Percentiles rank a stretch among this genome's conserved stretches.
phyloP scores from a whole-genome alignment of 2,888 invertebrate species.

The Campoletis raptor region DNA sequence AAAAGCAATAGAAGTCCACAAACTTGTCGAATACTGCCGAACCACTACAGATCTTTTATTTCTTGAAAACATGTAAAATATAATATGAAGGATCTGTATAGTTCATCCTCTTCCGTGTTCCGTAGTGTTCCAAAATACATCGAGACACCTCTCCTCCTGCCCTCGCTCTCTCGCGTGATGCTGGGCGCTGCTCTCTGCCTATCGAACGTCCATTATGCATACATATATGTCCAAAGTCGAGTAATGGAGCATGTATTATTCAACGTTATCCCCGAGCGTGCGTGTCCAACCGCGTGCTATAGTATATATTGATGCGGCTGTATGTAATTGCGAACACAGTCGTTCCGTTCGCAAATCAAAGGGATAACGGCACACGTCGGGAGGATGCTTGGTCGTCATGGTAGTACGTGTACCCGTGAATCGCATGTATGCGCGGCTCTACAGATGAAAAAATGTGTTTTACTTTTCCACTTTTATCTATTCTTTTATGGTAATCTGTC shows the following conservation, averaged over 20 bases:
- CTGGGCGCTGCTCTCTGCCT: conserved; percentile 43
- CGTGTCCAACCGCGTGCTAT: conserved; percentile 68
- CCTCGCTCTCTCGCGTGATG: conserved; percentile 18
- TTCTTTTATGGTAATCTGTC: too few species aligned
- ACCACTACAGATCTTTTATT: too few species aligned
- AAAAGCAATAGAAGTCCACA: too few species aligned
- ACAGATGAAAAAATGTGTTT: conserved; percentile 46
- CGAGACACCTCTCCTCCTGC: conserved; percentile 46
- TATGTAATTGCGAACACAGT: conserved; percentile 72
- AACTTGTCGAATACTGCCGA: too few species aligned
- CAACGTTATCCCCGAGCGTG: conserved; percentile 71
- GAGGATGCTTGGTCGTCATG: conserved; percentile 41
- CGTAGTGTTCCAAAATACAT: conserved; percentile 65
- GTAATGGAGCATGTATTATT: conserved; percentile 78
- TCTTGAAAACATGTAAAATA: too few species aligned
- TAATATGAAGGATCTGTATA: conserved; percentile 33
- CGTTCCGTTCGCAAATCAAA: conserved; percentile 69
- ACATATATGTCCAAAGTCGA: conserved; percentile 70
- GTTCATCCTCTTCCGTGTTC: conserved; percentile 14
- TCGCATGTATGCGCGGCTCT: background rate
- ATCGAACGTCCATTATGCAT: conserved; percentile 71
- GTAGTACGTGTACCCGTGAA: conserved; percentile 2
- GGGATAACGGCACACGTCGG: conserved; percentile 40
- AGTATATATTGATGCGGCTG: conserved; percentile 50
- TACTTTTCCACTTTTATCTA: background rate